Conservation (phyloP, 1,140 invertebrate species). For the Anthonomus grandis region DNA sequence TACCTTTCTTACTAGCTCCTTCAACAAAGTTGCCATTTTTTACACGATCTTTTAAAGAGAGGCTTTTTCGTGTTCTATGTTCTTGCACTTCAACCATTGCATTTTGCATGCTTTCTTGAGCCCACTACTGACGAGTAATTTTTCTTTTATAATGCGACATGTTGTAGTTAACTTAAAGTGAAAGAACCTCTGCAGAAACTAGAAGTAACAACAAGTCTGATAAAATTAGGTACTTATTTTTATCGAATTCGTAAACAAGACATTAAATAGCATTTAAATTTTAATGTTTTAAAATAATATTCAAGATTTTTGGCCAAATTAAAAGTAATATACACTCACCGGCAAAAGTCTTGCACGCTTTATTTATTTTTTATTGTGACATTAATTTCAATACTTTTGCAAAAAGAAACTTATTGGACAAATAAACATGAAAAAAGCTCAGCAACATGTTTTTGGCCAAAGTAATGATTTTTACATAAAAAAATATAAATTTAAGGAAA, state of each 20-base stretch:
- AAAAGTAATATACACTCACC: too few relatives aligned
- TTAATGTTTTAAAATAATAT: neutral
- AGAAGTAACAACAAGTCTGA: too few relatives aligned
- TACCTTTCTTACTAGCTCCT: neutral
- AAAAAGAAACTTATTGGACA: too few relatives aligned
- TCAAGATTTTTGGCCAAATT: neutral
- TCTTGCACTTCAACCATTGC: neutral
- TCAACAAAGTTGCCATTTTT: neutral
- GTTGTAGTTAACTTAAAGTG: neutral
- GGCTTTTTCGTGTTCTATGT: neutral
- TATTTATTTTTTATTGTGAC: too few relatives aligned
- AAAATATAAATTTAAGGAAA: too few relatives aligned
- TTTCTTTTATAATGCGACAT: slow-evolving; percentile 6
- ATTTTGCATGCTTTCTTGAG: slow-evolving; percentile 4
- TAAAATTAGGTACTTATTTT: too few relatives aligned
- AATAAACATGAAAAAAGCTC: too few relatives aligned
- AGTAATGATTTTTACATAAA: too few relatives aligned
- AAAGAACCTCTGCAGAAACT: too few relatives aligned
- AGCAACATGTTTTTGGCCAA: too few relatives aligned
- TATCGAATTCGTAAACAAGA: neutral
- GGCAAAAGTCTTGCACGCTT: too few relatives aligned
- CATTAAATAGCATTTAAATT: neutral
- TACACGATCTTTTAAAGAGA: slow-evolving; percentile 1
- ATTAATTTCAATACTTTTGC: too few relatives aligned
- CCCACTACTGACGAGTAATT: neutral